Conservation (phyloP, 2,113 vertebrate species). For the Lampris incognitus region DNA sequence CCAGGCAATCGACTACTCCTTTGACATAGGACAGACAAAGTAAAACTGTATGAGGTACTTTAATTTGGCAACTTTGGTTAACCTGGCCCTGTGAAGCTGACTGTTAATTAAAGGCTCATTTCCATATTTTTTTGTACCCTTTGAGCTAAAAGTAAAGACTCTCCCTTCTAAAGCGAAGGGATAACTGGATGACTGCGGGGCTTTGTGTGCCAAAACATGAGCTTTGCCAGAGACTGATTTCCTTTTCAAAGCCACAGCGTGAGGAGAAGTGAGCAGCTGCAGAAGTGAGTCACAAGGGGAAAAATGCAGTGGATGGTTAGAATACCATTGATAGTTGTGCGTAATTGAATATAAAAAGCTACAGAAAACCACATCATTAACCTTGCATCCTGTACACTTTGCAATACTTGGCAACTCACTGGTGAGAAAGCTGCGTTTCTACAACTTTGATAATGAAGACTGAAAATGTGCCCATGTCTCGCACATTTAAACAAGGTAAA, state of each 20-base stretch:
- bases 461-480: neutral
- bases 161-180: conserved; percentile 45
- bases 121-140: conserved; percentile 49
- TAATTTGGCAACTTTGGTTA: conserved; percentile 31
- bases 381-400: conserved; percentile 38
- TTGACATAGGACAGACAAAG: conserved; percentile 32
- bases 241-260: conserved; percentile 67
- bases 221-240: conserved; percentile 65
- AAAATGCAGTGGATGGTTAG: conserved; percentile 62
- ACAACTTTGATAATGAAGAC: conserved; percentile 7
- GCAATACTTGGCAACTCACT: conserved; percentile 3
- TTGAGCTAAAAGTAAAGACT: conserved; percentile 47
- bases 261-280: conserved; percentile 67
- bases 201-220: conserved; percentile 64
- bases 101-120: conserved; percentile 61
- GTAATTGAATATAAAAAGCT: conserved; percentile 55
- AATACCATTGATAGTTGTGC: conserved; percentile 70
- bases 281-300: conserved; percentile 69
- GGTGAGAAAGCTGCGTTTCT: neutral
- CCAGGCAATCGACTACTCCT: neutral
- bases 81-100: conserved; percentile 20
- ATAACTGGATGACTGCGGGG: conserved; percentile 52
- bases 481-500: neutral
- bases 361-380: conserved; percentile 41
- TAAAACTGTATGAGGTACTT: conserved; percentile 29